phyloP scores from a whole-genome alignment of 2,797 vertebrate genomes.

The Eremophila alpestris region DNA sequence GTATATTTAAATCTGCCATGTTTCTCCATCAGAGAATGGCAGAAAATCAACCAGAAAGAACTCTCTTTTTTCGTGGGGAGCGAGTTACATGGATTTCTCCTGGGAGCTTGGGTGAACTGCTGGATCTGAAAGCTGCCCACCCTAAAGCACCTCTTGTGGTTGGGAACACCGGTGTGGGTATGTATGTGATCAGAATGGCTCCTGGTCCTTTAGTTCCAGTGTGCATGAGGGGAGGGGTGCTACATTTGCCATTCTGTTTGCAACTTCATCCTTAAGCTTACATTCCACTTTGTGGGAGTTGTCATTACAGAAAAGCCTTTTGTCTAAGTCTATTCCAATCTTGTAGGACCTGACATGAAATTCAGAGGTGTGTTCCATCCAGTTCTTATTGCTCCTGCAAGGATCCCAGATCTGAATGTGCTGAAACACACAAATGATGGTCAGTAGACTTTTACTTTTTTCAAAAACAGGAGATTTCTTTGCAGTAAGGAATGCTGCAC shows the following conservation, averaged over 20 bases:
- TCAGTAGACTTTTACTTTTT: conserved; percentile 51
- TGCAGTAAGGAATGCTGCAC: background rate
- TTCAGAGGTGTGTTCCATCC: conserved; percentile 83
- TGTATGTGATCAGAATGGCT: background rate
- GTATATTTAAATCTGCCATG: background rate
- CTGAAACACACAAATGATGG: conserved; percentile 56
- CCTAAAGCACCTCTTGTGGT: conserved; percentile 85
- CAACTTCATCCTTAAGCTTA: background rate
- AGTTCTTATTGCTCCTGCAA: conserved; percentile 83
- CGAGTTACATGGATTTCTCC: conserved; percentile 87
- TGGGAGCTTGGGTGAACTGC: conserved; percentile 81
- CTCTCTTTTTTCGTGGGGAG: conserved; percentile 81
- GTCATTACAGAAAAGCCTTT: background rate
- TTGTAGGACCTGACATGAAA: conserved; percentile 80
- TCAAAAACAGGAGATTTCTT: background rate
- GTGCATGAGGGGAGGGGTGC: background rate
- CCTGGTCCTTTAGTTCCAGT: background rate
- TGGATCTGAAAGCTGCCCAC: conserved; percentile 81
- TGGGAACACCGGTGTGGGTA: conserved; percentile 88
- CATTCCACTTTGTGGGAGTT: background rate
- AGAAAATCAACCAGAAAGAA: conserved; percentile 62
- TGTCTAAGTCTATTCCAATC: background rate
- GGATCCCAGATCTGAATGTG: conserved; percentile 81
- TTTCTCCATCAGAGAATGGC: conserved; percentile 76
- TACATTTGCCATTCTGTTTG: background rate